Evolutionary conservation across 2,797 vertebrate species (phyloP).

Genomic region (Vultur gryphus): DNA sequence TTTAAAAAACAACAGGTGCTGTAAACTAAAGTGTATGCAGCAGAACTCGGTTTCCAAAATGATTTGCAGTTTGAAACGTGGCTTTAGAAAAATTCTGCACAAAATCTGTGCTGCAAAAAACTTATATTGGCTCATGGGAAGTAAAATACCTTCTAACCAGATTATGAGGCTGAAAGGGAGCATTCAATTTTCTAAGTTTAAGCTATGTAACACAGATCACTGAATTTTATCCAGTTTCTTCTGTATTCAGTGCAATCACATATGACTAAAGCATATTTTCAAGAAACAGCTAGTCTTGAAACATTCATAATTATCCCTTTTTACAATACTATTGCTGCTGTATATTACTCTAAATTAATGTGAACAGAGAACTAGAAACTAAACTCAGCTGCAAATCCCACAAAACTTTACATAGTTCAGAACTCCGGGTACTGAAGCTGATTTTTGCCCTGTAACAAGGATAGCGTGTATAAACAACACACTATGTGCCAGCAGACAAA

Average conservation of each 20-base stretch:
- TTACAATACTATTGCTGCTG: neutral
- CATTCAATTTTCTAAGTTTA: neutral
- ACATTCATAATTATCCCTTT: neutral
- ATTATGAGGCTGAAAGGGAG: neutral
- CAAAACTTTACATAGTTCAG: neutral
- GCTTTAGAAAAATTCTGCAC: neutral
- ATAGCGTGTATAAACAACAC: rapidly evolving
- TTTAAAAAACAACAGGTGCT: neutral
- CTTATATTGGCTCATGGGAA: neutral
- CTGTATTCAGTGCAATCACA: neutral
- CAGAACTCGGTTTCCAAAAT: neutral
- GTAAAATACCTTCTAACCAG: neutral
- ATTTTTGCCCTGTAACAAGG: neutral
- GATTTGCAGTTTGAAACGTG: neutral
- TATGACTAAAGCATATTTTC: neutral
- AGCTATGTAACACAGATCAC: neutral
- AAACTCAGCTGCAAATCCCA: neutral
- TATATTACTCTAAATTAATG: neutral
- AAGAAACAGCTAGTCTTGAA: neutral
- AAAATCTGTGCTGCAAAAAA: neutral
- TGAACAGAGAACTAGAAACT: neutral
- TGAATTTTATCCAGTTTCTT: neutral
- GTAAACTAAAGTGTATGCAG: neutral
- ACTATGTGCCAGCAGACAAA: neutral
- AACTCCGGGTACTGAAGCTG: neutral